Evolutionary conservation across 1,140 invertebrate species (phyloP), one percentile per base, ranked within the genome.

Genomic region (Paralvinella palmiformis): DNA sequence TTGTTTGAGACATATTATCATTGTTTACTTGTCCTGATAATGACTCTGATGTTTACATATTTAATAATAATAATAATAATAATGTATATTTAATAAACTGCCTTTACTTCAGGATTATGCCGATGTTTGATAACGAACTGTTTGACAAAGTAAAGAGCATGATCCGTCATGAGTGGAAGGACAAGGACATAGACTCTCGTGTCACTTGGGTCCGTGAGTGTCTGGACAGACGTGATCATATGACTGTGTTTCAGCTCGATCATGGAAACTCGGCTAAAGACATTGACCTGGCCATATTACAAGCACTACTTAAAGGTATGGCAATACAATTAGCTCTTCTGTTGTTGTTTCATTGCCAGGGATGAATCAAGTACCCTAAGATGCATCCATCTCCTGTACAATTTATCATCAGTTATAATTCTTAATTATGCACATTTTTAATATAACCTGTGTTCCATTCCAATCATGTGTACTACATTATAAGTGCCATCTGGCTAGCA

Each of bases 241-340:
- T 80, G 1, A 75, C 72, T 5, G 76, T 80, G 1, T 79, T 75
- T 72, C 69, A 72, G 33, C 63, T 79, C 17, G 74, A 76, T 41
- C 65, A 62, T 7, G 59, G 61, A 5, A 68, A 69, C 10, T 69
- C 69, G 15, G 67, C 66, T 13, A 66, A 66, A 48, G 75, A 77
- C 53, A 75, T 81, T 31, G 79, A 81, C 55, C 61, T 76, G 27
- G 75, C 77, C 27, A 78, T 81, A 37, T 60, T 81, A 6, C 73
- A 78, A 58, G 77, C 79, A 45, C 66, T 81, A 6, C 67, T 81
- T 1, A 81, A 78, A 76, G 78, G 78, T 77, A 52, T 59, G 63
- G 33, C 41, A 24, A 17, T 56, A 56, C 15, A 37, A 32, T 61
- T 53, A 22, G 55, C 5, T 7, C 44, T 15, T 44, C 31, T 31